Percentiles rank a stretch among this genome's conserved stretches.
Evolutionary conservation across 2,888 invertebrate species (phyloP).

Genomic region (Diloba caeruleocephala): DNA sequence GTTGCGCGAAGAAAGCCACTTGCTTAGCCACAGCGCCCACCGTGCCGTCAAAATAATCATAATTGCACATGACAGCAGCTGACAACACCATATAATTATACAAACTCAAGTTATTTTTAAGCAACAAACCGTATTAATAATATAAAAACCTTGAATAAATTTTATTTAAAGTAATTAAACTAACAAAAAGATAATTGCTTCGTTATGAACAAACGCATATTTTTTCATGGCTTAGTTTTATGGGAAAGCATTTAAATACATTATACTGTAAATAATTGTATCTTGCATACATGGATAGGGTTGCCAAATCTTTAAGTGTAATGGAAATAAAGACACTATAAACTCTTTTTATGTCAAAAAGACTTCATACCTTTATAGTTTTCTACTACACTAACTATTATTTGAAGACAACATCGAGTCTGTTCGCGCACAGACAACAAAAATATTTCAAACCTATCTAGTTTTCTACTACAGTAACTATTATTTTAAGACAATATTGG

Average conservation of each 20-base stretch:
- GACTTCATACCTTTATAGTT: too few relatives aligned
- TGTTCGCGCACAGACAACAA: too few relatives aligned
- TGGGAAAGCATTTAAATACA: constrained; percentile 46
- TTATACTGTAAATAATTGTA: constrained; percentile 39
- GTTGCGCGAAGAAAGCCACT: too few relatives aligned
- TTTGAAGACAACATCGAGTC: too few relatives aligned
- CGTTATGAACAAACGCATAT: constrained; percentile 33
- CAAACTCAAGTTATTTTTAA: constrained; percentile 18
- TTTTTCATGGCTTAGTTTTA: constrained; percentile 42
- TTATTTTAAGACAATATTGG: too few relatives aligned
- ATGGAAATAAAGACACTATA: too few relatives aligned
- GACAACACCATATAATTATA: constrained; percentile 12
- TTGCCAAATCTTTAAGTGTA: constrained; percentile 7
- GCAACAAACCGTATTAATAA: constrained; percentile 26
- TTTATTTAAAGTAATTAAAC: constrained; percentile 43
- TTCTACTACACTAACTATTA: too few relatives aligned
- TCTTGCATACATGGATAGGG: constrained; percentile 33
- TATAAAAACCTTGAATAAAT: constrained; percentile 17
- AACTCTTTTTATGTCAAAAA: too few relatives aligned
- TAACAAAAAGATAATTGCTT: constrained; percentile 51
- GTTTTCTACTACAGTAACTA: too few relatives aligned
- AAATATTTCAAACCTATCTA: too few relatives aligned
- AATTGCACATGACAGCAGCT: constrained; percentile 13
- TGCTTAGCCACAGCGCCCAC: too few relatives aligned
- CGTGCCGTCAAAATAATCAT: too few relatives aligned